phyloP scores from a whole-genome alignment of 2,888 invertebrate species.

The Zonitis immaculata region DNA sequence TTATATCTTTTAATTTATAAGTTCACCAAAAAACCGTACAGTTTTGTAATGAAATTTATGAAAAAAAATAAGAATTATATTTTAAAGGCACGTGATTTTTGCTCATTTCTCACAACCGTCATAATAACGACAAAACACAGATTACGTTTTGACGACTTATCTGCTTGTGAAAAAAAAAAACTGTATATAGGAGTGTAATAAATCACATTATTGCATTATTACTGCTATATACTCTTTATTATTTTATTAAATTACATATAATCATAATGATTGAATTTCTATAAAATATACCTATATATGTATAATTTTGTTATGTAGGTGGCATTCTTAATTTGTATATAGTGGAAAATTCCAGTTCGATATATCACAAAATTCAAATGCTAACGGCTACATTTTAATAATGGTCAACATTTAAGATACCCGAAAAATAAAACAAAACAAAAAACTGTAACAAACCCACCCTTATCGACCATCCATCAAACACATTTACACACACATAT shows the following conservation, averaged over 20 bases:
- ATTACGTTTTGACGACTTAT: neutral
- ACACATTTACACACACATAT: too few relatives aligned
- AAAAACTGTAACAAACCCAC: constrained; percentile 2
- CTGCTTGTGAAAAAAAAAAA: neutral
- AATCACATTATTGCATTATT: neutral
- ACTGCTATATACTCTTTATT: neutral
- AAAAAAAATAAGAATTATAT: too few relatives aligned
- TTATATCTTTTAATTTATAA: too few relatives aligned
- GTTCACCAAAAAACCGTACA: too few relatives aligned
- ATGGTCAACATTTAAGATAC: neutral
- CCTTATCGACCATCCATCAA: constrained; percentile 8
- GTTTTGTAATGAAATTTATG: too few relatives aligned
- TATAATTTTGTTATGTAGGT: neutral
- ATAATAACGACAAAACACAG: neutral
- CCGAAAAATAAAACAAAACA: neutral
- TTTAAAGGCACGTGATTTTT: neutral
- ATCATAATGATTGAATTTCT: neutral
- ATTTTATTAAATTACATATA: neutral
- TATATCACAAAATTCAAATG: neutral
- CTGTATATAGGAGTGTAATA: too few relatives aligned
- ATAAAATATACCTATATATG: too few relatives aligned
- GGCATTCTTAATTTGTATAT: neutral
- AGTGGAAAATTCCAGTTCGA: neutral
- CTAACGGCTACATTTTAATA: neutral
- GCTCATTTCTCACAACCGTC: neutral